phyloP scores from a whole-genome alignment of 2,113 vertebrate genomes.

The Helogale parvula region DNA sequence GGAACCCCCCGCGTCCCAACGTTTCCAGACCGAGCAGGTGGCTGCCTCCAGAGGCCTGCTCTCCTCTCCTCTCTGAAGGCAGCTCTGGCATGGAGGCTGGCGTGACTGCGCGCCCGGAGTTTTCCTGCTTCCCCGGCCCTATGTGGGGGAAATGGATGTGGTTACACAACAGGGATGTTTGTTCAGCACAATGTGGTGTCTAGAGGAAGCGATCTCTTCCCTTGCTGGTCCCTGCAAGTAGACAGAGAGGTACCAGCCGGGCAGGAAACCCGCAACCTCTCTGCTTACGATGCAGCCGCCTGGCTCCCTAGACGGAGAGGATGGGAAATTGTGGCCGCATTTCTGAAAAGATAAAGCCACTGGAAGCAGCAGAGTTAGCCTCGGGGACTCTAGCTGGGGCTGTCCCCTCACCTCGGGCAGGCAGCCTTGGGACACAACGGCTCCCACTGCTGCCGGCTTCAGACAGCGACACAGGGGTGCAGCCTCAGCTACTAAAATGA shows the following conservation, averaged over 20 bases:
- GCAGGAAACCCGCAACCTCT: background rate
- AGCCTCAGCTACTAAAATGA: background rate
- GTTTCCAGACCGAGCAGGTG: background rate
- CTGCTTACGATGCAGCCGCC: background rate
- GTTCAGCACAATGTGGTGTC: background rate
- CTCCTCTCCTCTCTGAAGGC: background rate
- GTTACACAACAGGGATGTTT: background rate
- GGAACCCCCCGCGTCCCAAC: background rate
- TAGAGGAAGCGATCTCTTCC: conserved; percentile 13
- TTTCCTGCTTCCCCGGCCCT: background rate
- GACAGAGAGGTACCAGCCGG: background rate
- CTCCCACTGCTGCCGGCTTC: background rate
- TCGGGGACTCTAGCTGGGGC: background rate
- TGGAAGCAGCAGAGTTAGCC: background rate
- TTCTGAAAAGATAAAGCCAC: background rate
- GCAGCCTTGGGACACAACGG: background rate
- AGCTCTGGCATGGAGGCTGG: background rate
- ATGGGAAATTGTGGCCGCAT: background rate
- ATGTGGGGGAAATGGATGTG: background rate
- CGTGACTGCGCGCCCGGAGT: background rate
- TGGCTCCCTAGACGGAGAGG: background rate
- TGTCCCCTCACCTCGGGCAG: fast-evolving
- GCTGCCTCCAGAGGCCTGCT: background rate
- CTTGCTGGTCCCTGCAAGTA: background rate
- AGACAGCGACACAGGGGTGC: background rate